Conservation (phyloP, 1,140 invertebrate genomes). For the Charaxes varanes region DNA sequence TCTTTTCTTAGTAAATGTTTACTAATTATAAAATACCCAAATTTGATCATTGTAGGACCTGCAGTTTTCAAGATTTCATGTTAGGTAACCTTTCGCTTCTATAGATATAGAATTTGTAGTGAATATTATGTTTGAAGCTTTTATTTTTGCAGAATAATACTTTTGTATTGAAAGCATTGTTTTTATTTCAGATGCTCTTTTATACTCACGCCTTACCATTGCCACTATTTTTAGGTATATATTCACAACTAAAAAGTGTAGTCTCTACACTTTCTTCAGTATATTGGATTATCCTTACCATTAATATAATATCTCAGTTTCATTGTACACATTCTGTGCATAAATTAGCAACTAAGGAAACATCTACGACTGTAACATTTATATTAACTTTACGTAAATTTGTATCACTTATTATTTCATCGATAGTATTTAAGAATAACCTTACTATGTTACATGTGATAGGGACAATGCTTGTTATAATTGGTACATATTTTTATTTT, state of each 20-base stretch:
- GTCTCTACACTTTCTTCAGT: slow-evolving; percentile 23
- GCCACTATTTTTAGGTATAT: slow-evolving; percentile 49
- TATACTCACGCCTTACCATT: slow-evolving; percentile 53
- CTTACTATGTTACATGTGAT: slow-evolving; percentile 48
- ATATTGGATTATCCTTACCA: slow-evolving; percentile 38
- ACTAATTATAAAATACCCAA: too few relatives aligned
- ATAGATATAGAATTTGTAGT: too few relatives aligned
- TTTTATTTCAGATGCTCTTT: slow-evolving; percentile 65
- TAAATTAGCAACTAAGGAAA: slow-evolving; percentile 51
- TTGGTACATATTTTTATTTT: slow-evolving; percentile 62
- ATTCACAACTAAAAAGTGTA: slow-evolving; percentile 30
- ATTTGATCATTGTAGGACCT: too few relatives aligned
- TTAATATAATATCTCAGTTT: slow-evolving; percentile 55
- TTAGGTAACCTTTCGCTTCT: too few relatives aligned
- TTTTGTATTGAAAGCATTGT: too few relatives aligned
- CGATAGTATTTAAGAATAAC: slow-evolving; percentile 62
- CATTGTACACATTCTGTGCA: slow-evolving; percentile 58
- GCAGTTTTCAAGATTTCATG: too few relatives aligned
- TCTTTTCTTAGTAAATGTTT: too few relatives aligned
- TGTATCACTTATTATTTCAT: slow-evolving; percentile 53
- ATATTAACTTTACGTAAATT: slow-evolving; percentile 63
- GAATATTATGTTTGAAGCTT: too few relatives aligned
- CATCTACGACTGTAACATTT: slow-evolving; percentile 57
- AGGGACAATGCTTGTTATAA: slow-evolving; percentile 43
- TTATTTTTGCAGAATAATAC: too few relatives aligned